Evolutionary conservation across 2,888 invertebrate genomes (phyloP).

Genomic region (Emmelina monodactyla): DNA sequence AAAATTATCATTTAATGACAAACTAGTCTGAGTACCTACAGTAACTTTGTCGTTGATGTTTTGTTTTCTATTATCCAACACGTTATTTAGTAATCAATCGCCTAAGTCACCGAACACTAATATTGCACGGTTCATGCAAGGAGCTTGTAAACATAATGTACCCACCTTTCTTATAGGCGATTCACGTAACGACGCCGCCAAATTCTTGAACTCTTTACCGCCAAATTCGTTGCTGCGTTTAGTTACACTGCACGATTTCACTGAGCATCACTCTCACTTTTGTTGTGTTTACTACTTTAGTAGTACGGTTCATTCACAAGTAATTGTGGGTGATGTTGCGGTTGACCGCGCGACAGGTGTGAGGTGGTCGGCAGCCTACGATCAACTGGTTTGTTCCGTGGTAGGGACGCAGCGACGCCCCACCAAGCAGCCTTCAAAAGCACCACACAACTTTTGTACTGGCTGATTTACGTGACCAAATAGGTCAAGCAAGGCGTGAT

Average conservation of each 20-base stretch:
- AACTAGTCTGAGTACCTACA: too few relatives aligned
- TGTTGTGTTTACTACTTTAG: conserved; percentile 3
- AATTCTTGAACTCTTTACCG: neutral
- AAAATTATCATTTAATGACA: too few relatives aligned
- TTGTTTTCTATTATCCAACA: neutral
- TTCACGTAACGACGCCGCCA: too few relatives aligned
- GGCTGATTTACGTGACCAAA: neutral
- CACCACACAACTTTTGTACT: neutral
- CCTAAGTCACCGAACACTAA: neutral
- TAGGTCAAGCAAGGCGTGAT: neutral
- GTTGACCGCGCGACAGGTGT: conserved; percentile 20
- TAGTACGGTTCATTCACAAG: conserved; percentile 26
- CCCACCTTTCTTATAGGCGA: too few relatives aligned
- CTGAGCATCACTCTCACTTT: conserved; percentile 45
- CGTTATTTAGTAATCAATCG: conserved; percentile 1
- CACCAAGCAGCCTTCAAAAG: neutral
- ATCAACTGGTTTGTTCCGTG: conserved; percentile 37
- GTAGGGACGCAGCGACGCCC: conserved; percentile 19
- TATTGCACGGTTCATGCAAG: neutral
- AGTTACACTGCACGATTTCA: conserved; percentile 29
- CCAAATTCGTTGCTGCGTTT: conserved; percentile 2
- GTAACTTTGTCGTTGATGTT: too few relatives aligned
- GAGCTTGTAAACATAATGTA: neutral
- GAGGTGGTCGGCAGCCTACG: conserved; percentile 24
- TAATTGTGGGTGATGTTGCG: conserved; percentile 1